Conservation (phyloP, 1,140 invertebrate genomes). For the Meloidogyne floridensis region DNA sequence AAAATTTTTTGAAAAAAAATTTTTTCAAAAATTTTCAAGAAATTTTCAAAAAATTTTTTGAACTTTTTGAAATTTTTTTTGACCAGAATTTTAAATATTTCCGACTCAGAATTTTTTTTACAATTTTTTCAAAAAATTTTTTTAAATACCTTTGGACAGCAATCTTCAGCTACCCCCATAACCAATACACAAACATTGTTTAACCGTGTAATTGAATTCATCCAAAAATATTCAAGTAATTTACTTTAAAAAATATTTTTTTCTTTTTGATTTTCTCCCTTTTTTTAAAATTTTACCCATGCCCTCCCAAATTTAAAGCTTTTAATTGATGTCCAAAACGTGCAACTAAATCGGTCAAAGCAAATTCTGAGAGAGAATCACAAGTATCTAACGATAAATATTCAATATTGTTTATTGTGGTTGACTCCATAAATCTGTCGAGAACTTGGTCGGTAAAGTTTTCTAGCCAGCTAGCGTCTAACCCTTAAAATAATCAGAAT, state of each 20-base stretch:
- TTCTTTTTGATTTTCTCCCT: too few relatives aligned
- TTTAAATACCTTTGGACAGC: slow-evolving; percentile 78
- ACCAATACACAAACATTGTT: slow-evolving; percentile 79
- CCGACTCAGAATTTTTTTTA: too few relatives aligned
- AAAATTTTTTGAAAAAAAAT: neutral
- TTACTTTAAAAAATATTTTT: slow-evolving; percentile 5
- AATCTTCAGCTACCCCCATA: slow-evolving; percentile 92
- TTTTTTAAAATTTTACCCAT: slow-evolving; percentile 77
- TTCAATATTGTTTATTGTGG: slow-evolving; percentile 81
- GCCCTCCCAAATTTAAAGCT: slow-evolving; percentile 86
- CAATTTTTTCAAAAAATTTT: too few relatives aligned
- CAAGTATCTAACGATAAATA: slow-evolving; percentile 87
- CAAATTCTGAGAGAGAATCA: slow-evolving; percentile 87
- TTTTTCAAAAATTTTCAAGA: too few relatives aligned
- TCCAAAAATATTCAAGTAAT: slow-evolving; percentile 28
- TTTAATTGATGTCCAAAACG: slow-evolving; percentile 83
- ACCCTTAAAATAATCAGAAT: slow-evolving; percentile 5
- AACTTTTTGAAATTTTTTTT: too few relatives aligned
- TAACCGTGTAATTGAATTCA: slow-evolving; percentile 37
- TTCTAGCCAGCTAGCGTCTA: slow-evolving; percentile 80
- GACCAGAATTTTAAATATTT: too few relatives aligned
- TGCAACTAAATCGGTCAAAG: slow-evolving; percentile 84
- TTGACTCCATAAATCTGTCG: slow-evolving; percentile 83
- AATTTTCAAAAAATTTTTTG: too few relatives aligned
- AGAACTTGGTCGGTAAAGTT: slow-evolving; percentile 91